Base-by-base conservation (phyloP, 2,888 invertebrate genomes). In the Conops quadrifasciatus region DNA sequence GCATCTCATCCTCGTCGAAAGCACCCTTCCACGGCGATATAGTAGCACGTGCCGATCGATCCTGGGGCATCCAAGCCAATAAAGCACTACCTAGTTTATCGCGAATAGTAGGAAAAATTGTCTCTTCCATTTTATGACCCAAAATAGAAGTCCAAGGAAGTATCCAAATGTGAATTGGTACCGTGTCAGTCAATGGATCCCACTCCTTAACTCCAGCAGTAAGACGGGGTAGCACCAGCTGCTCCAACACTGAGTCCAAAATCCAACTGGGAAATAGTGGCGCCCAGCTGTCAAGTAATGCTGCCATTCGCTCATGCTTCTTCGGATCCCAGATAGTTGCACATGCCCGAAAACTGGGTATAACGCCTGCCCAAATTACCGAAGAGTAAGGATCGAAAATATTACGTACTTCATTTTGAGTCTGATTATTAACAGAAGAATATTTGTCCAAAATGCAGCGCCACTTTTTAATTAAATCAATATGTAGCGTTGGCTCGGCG, bases 121-220 rank as follows among this genome's bases (percentile, higher is more conserved):
- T 86, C 0, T 84, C 84, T 71, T 84, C 83, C 81, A 86, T 80
- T 75, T 84, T 86, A 36, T 82, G 85, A 88, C 94, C 93, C 82
- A 97, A 90, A 9, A 95, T 86, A 0, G 93, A 92, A 72, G 97
- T 90, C 99, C 99, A 99, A 0, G 98, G 98, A 84, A 97, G 92
- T 73, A 98, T 91, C 99, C 99, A 99, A 4, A 93, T 90, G 85
- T 99, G 98, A 76, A 99, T 94, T 16, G 98, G 98, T 75, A 96
- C 91, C 0, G 94, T 94, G 84, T 99, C 98, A 0, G 93, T 93
- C 1, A 97, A 88, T 0, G 99, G 99, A 88, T 99, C 95, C 99
- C 99, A 98, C 68, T 89, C 90, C 59, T 93, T 90, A 0, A 96
- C 96, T 76, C 93, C 95, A 0, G 88, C 86, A 24, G 90, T 88